Base-by-base conservation (phyloP, 2,113 vertebrate genomes). In the Platysternon megacephalum region DNA sequence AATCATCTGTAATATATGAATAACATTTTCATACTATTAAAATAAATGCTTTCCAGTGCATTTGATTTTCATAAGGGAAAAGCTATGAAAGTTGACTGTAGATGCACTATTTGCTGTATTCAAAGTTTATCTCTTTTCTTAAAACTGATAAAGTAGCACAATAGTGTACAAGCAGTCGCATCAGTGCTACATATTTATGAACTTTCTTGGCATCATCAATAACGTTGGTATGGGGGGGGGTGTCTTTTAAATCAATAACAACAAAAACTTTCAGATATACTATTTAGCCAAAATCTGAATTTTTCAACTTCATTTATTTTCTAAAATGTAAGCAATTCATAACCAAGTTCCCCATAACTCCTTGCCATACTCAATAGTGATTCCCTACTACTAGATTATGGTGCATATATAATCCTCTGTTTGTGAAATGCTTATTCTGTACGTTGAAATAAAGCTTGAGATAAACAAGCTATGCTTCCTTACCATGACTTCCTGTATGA, bases 401-500 rank as follows among this genome's bases (percentile, higher is more conserved):
- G 39, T 68, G 58, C 42, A 32, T 29, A 82, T 42, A 29, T 26
- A 91, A 11, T 29, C 76, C 80, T 74, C 29, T 84, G 12, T 74
- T 87, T 16, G 24, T 28, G 42, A 82, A n/a, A 11, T n/a, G 42
- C 48, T 81, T 48, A 8, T 56, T 85, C 51, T 58, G 17, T 44
- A 17, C 0, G 0, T 21, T 87, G 53, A 65, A 85, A 78, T 56
- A 56, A 28, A 79, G 13, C 44, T 35, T 12, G 10, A 79, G 79
- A 72, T 35, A 87, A 85, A 52, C 28, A 55, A 61, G 16, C 2
- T 10, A 8, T 14, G 32, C 2, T 1, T 89, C 78, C 55, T 79
- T 88, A n/a, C 8, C 49, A 1, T 72, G 79, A 78, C 32, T 84
- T 93, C 56, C 74, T 42, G 0, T 46, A 3, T 51, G 89, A 94